Evolutionary conservation across 2,888 invertebrate genomes (phyloP).

Genomic region (Perithous albicinctus): DNA sequence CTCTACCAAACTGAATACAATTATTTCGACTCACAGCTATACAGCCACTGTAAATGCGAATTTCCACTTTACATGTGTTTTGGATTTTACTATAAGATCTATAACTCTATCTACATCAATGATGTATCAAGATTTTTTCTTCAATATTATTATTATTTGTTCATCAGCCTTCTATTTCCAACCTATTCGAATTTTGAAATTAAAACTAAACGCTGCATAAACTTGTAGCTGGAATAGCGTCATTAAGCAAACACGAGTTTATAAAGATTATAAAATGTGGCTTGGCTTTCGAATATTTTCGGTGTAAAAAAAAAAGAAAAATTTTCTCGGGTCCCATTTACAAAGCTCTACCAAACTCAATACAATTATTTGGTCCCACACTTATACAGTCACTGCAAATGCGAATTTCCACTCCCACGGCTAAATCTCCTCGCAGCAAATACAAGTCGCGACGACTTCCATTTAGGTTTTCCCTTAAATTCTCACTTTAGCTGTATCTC

Average conservation of each 20-base stretch:
- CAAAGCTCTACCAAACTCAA: not conserved
- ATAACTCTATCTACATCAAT: not conserved
- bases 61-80: conserved; percentile 12
- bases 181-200: too few relatives aligned
- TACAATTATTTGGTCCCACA: conserved; percentile 14
- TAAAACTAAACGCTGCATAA: too few relatives aligned
- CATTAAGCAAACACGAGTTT: too few relatives aligned
- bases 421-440: conserved; percentile 40
- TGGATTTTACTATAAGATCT: not conserved
- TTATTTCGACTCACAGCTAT: conserved; percentile 8
- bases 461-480: not conserved
- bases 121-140: not conserved
- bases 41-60: conserved; percentile 44
- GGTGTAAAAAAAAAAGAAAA: conserved; percentile 2
- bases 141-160: too few relatives aligned
- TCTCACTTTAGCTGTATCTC: not conserved
- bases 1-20: not conserved
- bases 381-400: conserved; percentile 42
- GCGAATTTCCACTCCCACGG: conserved; percentile 28
- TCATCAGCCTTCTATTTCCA: too few relatives aligned
- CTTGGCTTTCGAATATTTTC: too few relatives aligned
- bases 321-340: too few relatives aligned
- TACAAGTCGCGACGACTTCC: conserved; percentile 28
- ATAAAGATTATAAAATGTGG: too few relatives aligned
- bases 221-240: too few relatives aligned